phyloP scores from a whole-genome alignment of 1,140 invertebrate species.

The Carcinoscorpius rotundicauda region DNA sequence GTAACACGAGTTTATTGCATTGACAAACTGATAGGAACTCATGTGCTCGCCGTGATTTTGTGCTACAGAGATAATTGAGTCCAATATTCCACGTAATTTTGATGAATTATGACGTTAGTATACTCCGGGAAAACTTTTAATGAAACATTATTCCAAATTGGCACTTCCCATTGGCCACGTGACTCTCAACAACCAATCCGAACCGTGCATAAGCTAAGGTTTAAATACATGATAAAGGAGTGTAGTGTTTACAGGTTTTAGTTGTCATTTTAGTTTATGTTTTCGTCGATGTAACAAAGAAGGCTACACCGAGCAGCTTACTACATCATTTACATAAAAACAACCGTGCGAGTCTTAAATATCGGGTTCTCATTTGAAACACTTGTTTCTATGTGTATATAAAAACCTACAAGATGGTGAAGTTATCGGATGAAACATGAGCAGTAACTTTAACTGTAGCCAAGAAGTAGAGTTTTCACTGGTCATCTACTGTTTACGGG shows the following conservation, averaged over 20 bases:
- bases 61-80: slow-evolving; percentile 22
- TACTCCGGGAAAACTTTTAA: slow-evolving; percentile 30
- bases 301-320: not conserved
- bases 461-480: too few relatives aligned
- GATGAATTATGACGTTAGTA: slow-evolving; percentile 32
- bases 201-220: slow-evolving; percentile 13
- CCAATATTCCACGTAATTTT: slow-evolving; percentile 31
- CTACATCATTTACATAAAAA: too few relatives aligned
- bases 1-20: slow-evolving; percentile 82
- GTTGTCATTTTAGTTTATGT: not conserved
- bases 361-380: not conserved
- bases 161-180: slow-evolving; percentile 24
- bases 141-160: slow-evolving; percentile 33
- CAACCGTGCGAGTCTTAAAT: too few relatives aligned
- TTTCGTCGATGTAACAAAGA: not conserved
- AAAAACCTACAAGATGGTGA: not conserved
- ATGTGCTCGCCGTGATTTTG: slow-evolving; percentile 38
- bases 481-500: too few relatives aligned
- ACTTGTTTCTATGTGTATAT: not conserved
- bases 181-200: slow-evolving; percentile 22
- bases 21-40: slow-evolving; percentile 96
- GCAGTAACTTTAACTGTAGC: too few relatives aligned
- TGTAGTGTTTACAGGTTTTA: too few relatives aligned
- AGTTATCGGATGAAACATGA: too few relatives aligned
- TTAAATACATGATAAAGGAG: slow-evolving; percentile 21